A percentile compares a stretch with the other conserved stretches of the same genome.
Evolutionary conservation across 1,140 invertebrate species (phyloP).

Genomic region (Temnothorax curvispinosus): DNA sequence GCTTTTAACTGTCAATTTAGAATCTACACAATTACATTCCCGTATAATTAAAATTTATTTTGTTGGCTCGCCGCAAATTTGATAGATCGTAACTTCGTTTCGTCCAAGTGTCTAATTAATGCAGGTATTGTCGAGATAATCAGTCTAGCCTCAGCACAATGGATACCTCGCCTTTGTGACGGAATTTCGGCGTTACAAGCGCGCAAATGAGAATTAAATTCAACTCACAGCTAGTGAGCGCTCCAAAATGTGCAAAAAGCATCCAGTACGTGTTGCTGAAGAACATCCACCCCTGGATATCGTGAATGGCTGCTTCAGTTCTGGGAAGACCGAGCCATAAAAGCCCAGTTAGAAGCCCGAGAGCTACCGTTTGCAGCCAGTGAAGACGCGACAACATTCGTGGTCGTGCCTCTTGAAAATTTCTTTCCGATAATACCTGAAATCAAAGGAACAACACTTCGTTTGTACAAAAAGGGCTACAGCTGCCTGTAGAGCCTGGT

Average conservation of each 20-base stretch:
- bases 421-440: conserved; percentile 90
- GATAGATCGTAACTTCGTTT: background rate
- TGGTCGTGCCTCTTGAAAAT: conserved; percentile 92
- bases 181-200: background rate
- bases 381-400: conserved; percentile 93
- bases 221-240: conserved; percentile 91
- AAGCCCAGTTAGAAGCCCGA: conserved; percentile 91
- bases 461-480: background rate
- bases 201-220: conserved; percentile 40
- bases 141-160: conserved; percentile 11
- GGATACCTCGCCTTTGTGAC: background rate
- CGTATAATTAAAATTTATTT: conserved; percentile 20
- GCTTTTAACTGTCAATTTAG: conserved; percentile 8
- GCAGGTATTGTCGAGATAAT: conserved; percentile 44
- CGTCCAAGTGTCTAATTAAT: background rate
- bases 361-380: conserved; percentile 92
- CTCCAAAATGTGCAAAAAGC: conserved; percentile 93
- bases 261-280: conserved; percentile 96
- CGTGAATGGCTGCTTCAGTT: conserved; percentile 91
- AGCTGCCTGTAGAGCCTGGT: background rate
- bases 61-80: background rate
- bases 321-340: conserved; percentile 93
- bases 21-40: background rate
- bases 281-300: conserved; percentile 95
- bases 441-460: conserved; percentile 1